phyloP scores from a whole-genome alignment of 2,113 vertebrate species.

The Cricetomys ansorgei region DNA sequence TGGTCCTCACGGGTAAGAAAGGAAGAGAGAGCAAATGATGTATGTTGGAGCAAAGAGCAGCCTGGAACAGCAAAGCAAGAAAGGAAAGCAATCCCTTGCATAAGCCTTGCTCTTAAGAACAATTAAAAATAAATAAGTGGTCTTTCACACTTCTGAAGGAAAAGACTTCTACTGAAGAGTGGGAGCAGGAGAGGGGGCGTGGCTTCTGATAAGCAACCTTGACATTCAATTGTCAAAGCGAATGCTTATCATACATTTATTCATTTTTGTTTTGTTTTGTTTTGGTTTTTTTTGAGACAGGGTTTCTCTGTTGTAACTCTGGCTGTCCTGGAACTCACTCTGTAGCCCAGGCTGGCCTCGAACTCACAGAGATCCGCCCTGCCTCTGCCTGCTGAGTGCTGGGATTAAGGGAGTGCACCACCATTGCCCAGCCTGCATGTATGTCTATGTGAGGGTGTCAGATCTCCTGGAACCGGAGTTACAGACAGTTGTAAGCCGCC shows the following conservation, averaged over 20 bases:
- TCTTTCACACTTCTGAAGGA: conserved; percentile 54
- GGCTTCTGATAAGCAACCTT: conserved; percentile 47
- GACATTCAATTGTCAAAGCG: conserved; percentile 66
- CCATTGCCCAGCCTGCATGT: no score
- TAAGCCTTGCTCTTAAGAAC: conserved; percentile 61
- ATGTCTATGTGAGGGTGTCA: no score
- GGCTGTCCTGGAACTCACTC: no score
- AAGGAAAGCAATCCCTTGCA: conserved; percentile 21
- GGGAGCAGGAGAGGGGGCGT: neutral
- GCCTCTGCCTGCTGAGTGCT: no score
- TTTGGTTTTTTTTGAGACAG: no score
- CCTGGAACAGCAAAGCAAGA: neutral
- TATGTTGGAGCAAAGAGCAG: neutral
- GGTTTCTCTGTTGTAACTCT: no score
- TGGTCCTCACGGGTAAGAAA: neutral
- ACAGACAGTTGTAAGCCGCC: no score
- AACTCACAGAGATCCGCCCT: no score
- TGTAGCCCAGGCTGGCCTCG: no score
- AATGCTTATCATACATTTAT: conserved; percentile 43
- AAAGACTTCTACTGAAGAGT: conserved; percentile 49
- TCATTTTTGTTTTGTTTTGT: no score
- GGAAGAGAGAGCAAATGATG: conserved; percentile 39
- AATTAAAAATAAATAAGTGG: conserved; percentile 75
- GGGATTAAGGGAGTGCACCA: no score
- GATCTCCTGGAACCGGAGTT: no score